These are phyloP conservation scores for Chalcis sispes DNA, from an alignment of 2,888 invertebrate species.

Conservation along the genomic window DNA sequence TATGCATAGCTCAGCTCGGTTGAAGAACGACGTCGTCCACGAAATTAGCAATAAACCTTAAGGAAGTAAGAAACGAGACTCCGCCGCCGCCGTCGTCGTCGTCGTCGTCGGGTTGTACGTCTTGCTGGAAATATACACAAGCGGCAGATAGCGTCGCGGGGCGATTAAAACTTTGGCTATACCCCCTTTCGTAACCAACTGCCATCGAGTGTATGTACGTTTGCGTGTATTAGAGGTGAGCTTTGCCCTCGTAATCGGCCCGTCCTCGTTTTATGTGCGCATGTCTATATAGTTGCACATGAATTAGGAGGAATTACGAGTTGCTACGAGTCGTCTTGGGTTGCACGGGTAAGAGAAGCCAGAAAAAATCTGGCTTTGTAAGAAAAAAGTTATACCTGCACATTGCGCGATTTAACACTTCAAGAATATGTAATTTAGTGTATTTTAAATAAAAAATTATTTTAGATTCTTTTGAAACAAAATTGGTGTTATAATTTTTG, in stretches of 20 bases:
- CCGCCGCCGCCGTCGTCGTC: constrained; percentile 7
- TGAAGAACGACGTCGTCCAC: constrained; percentile 54
- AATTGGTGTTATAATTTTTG: too few relatives aligned
- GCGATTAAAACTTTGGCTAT: constrained; percentile 56
- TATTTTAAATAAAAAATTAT: too few relatives aligned
- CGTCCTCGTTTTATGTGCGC: not conserved
- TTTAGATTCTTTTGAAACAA: too few relatives aligned
- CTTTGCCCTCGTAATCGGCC: constrained; percentile 47
- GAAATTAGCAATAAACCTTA: constrained; percentile 59
- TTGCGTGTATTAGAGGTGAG: constrained; percentile 12
- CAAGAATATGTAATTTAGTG: too few relatives aligned
- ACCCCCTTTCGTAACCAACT: not conserved
- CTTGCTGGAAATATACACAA: constrained; percentile 32
- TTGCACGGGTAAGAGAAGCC: not conserved
- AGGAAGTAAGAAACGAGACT: constrained; percentile 49
- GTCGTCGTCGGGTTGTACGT: constrained; percentile 30
- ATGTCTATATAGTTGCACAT: constrained; percentile 4
- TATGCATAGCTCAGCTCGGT: constrained; percentile 57
- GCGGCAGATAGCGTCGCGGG: constrained; percentile 32
- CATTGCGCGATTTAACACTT: too few relatives aligned
- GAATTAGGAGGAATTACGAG: constrained; percentile 44
- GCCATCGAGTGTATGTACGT: not conserved
- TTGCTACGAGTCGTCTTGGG: not conserved
- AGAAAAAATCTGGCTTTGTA: too few relatives aligned
- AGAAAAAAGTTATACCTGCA: too few relatives aligned